Conservation (phyloP, 1,140 invertebrate species). For the Paraescarpia echinospica region DNA sequence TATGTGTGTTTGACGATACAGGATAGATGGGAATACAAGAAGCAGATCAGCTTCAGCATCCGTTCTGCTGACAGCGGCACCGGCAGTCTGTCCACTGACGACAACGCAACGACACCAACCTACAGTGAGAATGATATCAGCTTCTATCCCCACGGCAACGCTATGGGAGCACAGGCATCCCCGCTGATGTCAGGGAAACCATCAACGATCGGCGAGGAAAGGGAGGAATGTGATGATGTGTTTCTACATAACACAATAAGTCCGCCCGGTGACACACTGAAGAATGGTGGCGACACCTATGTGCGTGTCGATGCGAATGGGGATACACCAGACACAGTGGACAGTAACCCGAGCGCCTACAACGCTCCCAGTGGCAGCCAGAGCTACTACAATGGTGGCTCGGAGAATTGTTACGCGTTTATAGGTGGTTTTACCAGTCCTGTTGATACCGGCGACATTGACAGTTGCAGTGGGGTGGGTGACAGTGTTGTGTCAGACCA, state of each 20-base stretch:
- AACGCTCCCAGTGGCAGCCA: neutral
- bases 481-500: neutral
- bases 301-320: neutral
- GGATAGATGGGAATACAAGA: neutral
- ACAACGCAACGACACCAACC: neutral
- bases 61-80: neutral
- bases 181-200: neutral
- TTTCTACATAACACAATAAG: neutral
- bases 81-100: neutral
- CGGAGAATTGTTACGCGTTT: neutral
- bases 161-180: neutral
- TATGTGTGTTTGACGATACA: neutral
- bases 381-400: neutral
- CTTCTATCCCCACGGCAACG: neutral
- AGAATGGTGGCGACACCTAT: neutral
- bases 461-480: neutral
- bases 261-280: neutral
- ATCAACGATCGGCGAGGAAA: neutral
- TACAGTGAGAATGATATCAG: neutral
- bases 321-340: neutral
- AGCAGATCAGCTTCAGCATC: neutral
- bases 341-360: neutral
- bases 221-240: neutral
- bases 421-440: neutral
- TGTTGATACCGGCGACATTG: neutral